Base-by-base conservation (phyloP, 1,140 invertebrate genomes). In the Dolichoris vasculosae region DNA sequence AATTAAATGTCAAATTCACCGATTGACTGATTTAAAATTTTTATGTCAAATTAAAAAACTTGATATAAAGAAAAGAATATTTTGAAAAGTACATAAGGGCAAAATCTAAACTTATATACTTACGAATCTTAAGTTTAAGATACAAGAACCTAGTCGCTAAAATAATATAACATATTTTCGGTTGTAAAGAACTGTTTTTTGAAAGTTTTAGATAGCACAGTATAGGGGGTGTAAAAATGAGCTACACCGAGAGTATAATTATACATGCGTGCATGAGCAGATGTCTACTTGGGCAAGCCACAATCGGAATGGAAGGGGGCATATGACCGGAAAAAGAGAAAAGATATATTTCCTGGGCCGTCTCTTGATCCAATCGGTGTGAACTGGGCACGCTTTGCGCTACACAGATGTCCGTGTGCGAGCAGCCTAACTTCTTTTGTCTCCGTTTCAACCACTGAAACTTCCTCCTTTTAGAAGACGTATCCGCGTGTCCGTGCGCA, bases 311-410 rank as follows among this genome's bases (percentile, higher is more conserved):
- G 63, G 30, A 23, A 64, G 63, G 23, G 38, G 23, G 55, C 1
- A 32, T 3, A 48, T 55, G 80, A 59, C 80, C 80, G 80, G 85
- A 78, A 82, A 78, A 77, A 75, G 51, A 77, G 26, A 73, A 76
- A 59, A 76, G 32, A n/a, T n/a, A 40, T 15, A 32, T 73, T 80
- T 55, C 78, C 46, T 77, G 51, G 77, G 55, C 26, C 30, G 17
- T 32, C 13, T 17, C 78, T 43, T 35, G 82, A 55, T 83, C 82
- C 82, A 83, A 59, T 76, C 81, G 43, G 71, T 73, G 35, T 46
- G 67, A 30, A 46, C 59, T 43, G 43, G 38, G 26, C 55, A 30
- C 76, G 3, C 76, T 59, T 46, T 8, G 43, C 43, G 40, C n/a
- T 32, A 3, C 76, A 76, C 46, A 48, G 64, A 77, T 71, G 76